Percentiles rank a stretch among this genome's conserved stretches.
Conservation (phyloP, 2,888 invertebrate genomes). For the Meganola albula region DNA sequence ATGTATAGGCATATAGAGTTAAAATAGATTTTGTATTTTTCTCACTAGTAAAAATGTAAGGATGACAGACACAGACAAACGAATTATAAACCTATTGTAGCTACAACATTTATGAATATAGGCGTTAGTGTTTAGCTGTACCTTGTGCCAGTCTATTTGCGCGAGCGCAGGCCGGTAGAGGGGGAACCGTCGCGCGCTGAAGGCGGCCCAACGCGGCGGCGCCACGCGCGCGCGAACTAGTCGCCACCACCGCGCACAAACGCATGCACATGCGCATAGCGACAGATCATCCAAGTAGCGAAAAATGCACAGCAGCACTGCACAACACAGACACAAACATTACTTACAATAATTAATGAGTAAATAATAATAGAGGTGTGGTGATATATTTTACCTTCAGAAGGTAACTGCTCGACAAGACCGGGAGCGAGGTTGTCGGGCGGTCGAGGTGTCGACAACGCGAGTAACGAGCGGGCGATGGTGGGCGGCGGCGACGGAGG, state of each 20-base stretch:
- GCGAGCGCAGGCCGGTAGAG: conserved; percentile 85
- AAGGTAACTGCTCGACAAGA: conserved; percentile 83
- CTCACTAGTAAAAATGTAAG: too few species aligned
- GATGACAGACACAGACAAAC: too few species aligned
- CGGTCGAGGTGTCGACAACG: conserved; percentile 77
- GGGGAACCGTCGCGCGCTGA: conserved; percentile 89
- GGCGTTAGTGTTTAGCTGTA: too few species aligned
- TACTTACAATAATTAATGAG: not conserved
- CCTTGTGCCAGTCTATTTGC: conserved; percentile 88
- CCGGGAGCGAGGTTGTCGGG: conserved; percentile 80
- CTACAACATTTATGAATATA: too few species aligned
- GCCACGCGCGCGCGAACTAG: conserved; percentile 88
- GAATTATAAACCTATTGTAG: too few species aligned
- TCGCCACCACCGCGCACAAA: conserved; percentile 90
- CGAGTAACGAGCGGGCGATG: conserved; percentile 79
- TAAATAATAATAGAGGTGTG: not conserved
- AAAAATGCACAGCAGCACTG: conserved; percentile 91
- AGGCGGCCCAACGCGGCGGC: conserved; percentile 87
- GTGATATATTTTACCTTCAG: conserved; percentile 85
- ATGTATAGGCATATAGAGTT: too few species aligned
- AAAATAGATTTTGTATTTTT: too few species aligned
- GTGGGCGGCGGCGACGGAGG: conserved; percentile 72
- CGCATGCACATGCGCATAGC: conserved; percentile 91
- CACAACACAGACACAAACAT: conserved; percentile 7
- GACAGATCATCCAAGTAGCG: conserved; percentile 94